Evolutionary conservation across 2,113 vertebrate species (phyloP).

Genomic region (Mobula birostris): DNA sequence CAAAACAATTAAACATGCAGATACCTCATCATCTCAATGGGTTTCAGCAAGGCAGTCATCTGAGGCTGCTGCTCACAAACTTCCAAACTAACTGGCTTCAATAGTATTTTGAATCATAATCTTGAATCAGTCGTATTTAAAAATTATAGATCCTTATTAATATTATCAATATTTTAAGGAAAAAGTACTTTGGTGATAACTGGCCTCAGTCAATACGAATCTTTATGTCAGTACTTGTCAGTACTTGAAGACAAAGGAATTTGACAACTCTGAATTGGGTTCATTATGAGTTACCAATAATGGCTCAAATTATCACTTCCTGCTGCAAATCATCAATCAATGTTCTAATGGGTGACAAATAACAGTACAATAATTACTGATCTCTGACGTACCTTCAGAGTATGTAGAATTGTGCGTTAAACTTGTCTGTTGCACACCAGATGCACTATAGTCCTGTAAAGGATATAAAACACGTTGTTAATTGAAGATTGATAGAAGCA

Average conservation of each 20-base stretch:
- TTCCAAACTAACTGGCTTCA: not conserved
- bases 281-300: too few species aligned
- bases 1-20: not conserved
- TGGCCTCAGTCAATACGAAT: not conserved
- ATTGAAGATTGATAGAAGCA: not conserved
- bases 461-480: slow-evolving; percentile 41
- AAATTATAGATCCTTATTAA: not conserved
- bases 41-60: not conserved
- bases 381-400: not conserved
- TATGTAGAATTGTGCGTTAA: slow-evolving; percentile 41
- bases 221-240: not conserved
- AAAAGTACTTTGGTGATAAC: not conserved
- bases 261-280: not conserved
- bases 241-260: not conserved
- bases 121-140: not conserved
- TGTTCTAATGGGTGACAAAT: not conserved
- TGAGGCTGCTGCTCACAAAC: not conserved
- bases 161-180: not conserved
- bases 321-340: not conserved
- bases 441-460: slow-evolving; percentile 50
- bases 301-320: not conserved
- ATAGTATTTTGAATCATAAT: not conserved
- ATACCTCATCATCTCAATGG: not conserved
- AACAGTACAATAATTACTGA: not conserved
- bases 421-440: slow-evolving; percentile 45